Evolutionary conservation across 2,113 vertebrate genomes (phyloP).

Genomic region (Petrocephalus zakoni): DNA sequence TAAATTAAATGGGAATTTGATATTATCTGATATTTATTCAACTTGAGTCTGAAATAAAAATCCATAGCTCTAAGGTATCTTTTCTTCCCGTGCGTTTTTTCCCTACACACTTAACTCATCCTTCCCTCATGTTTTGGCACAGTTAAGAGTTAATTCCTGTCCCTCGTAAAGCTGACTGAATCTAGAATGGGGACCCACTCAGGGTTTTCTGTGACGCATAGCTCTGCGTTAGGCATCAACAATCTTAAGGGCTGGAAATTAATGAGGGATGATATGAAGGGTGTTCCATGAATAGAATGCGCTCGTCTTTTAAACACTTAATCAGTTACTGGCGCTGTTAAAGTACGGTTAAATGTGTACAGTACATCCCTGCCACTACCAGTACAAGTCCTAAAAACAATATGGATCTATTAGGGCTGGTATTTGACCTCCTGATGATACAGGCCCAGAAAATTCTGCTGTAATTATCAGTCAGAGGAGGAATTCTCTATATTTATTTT

Average conservation of each 20-base stretch:
- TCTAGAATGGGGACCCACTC: slow-evolving; percentile 26
- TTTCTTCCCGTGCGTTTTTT: not conserved
- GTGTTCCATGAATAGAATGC: slow-evolving; percentile 12
- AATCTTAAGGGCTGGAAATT: slow-evolving; percentile 11
- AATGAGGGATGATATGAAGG: not conserved
- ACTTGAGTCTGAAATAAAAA: not conserved
- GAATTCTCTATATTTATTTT: not conserved
- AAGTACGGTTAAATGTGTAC: not conserved
- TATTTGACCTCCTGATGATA: not conserved
- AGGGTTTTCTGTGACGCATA: slow-evolving; percentile 23
- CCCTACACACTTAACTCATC: not conserved
- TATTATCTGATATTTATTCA: not conserved
- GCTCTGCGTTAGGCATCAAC: not conserved
- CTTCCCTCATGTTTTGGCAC: slow-evolving; percentile 17
- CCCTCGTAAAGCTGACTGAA: slow-evolving; percentile 26
- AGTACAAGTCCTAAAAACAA: not conserved
- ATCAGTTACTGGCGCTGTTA: slow-evolving; percentile 9
- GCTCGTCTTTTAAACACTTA: slow-evolving; percentile 6
- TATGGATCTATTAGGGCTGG: not conserved
- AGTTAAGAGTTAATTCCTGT: slow-evolving; percentile 30
- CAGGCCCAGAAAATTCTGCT: not conserved
- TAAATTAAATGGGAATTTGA: not conserved
- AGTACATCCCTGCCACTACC: not conserved
- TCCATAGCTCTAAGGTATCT: not conserved
- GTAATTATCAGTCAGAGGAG: not conserved